Evolutionary conservation across 2,888 invertebrate species (phyloP).

Genomic region (Tineola bisselliella): DNA sequence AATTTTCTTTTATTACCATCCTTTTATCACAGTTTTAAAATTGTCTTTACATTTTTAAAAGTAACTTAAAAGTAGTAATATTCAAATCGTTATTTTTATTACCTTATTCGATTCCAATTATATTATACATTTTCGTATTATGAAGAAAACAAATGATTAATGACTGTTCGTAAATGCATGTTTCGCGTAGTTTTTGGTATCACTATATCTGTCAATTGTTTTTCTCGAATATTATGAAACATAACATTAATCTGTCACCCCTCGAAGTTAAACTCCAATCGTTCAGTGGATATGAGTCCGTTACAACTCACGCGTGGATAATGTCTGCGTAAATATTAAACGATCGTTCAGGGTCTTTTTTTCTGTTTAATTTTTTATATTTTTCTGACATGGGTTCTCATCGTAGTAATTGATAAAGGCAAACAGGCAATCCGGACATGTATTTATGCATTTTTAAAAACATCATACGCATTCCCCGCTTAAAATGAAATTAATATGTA

Average conservation of each 20-base stretch:
- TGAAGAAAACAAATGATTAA: too few relatives aligned
- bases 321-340: slow-evolving; percentile 38
- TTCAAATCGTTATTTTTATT: neutral
- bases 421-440: slow-evolving; percentile 47
- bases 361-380: slow-evolving; percentile 22
- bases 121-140: too few relatives aligned
- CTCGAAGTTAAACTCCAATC: neutral
- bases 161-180: too few relatives aligned
- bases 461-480: slow-evolving; percentile 31
- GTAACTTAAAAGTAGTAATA: too few relatives aligned
- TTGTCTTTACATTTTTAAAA: too few relatives aligned
- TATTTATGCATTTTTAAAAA: slow-evolving; percentile 64
- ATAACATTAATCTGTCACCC: neutral
- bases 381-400: slow-evolving; percentile 40
- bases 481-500: neutral
- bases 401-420: slow-evolving; percentile 59
- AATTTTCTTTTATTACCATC: neutral
- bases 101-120: neutral
- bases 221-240: neutral
- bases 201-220: too few relatives aligned
- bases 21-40: too few relatives aligned
- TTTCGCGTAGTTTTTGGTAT: too few relatives aligned
- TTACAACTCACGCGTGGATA: slow-evolving; percentile 15
- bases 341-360: slow-evolving; percentile 20
- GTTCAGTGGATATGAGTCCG: neutral